Conservation (phyloP, 2,113 vertebrate genomes). For the Saccopteryx leptura region DNA sequence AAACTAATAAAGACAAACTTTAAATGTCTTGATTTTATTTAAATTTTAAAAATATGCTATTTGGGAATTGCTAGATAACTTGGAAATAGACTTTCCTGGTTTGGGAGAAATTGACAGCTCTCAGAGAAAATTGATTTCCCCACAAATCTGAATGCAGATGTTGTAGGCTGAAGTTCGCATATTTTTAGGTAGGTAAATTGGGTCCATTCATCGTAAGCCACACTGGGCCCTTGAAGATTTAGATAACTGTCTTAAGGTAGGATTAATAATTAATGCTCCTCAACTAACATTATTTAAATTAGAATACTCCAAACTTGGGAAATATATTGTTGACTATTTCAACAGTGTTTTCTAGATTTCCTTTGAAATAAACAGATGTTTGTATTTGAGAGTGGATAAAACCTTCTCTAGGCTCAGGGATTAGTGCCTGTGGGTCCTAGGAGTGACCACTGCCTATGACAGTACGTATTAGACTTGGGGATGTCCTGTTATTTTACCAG, state of each 20-base stretch:
- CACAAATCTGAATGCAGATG: conserved; percentile 8
- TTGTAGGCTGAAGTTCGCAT: not conserved
- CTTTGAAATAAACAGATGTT: conserved; percentile 6
- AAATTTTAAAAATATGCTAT: not conserved
- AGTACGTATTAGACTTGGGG: not conserved
- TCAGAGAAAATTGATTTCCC: not conserved
- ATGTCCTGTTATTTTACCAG: not conserved
- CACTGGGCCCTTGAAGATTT: conserved; percentile 30
- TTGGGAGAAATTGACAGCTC: not conserved
- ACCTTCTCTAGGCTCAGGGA: not conserved
- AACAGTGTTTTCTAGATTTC: not conserved
- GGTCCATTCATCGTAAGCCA: not conserved
- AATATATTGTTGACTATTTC: conserved; percentile 24
- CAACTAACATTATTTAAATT: conserved; percentile 59
- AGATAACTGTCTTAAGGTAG: conserved; percentile 32
- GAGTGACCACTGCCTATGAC: not conserved
- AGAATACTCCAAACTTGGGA: conserved; percentile 20
- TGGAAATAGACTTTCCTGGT: not conserved
- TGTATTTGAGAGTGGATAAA: conserved; percentile 3
- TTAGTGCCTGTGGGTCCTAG: not conserved
- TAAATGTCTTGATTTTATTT: conserved; percentile 45
- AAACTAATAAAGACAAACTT: not conserved
- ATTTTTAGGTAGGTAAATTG: not conserved
- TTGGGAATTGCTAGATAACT: not conserved
- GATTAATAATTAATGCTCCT: conserved; percentile 61